Base-by-base conservation (phyloP, 2,888 invertebrate species). In the Flabesymbios commensalis region DNA sequence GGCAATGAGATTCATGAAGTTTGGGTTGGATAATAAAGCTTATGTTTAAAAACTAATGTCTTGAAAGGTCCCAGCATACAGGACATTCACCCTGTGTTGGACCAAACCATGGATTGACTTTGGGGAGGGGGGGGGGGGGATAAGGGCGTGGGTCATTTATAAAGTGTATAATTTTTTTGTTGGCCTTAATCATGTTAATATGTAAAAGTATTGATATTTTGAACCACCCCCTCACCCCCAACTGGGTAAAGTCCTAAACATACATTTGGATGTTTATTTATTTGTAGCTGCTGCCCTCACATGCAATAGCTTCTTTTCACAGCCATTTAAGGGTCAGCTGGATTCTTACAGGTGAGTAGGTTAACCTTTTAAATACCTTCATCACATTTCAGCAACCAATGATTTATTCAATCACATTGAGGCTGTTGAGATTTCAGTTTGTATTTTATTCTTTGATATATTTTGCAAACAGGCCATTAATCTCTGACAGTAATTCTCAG, bases 211-310 rank as follows among this genome's bases (percentile, higher is more conserved):
- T 10, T 36, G 39, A n/a, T n/a, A n/a, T n/a, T n/a, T n/a, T n/a
- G n/a, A n/a, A n/a, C n/a, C n/a, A n/a, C n/a, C n/a, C n/a, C n/a
- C n/a, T n/a, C n/a, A n/a, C n/a, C n/a, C n/a, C n/a, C n/a, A n/a
- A n/a, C n/a, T n/a, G n/a, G n/a, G n/a, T n/a, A n/a, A n/a, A n/a
- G n/a, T n/a, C n/a, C n/a, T n/a, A n/a, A n/a, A n/a, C n/a, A n/a
- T n/a, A n/a, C n/a, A n/a, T n/a, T n/a, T n/a, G n/a, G n/a, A n/a
- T n/a, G n/a, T n/a, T n/a, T n/a, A n/a, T n/a, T 36, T 36, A 36
- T 36, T 36, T n/a, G 2, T 39, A 91, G 93, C 91, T 68, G 91
- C 93, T 56, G 90, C 91, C 0, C 86, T 94, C 85, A 89, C 91
- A 0, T 87, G 91, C 5, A 91, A 91, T 75, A 90, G 88, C 69